Evolutionary conservation across 2,888 invertebrate genomes (phyloP).

Genomic region (Sympetrum striolatum): DNA sequence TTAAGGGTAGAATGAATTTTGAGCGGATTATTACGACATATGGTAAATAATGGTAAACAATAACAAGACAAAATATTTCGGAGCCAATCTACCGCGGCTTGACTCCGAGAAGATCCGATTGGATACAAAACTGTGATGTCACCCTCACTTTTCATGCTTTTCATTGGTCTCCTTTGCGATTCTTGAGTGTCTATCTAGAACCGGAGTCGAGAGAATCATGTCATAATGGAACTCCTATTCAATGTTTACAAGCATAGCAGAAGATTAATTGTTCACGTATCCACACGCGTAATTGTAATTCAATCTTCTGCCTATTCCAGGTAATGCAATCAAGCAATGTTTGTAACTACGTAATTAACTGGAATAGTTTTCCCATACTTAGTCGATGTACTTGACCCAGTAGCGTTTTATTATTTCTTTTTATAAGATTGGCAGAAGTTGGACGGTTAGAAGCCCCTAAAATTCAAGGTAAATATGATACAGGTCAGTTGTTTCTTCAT

Average conservation of each 20-base stretch:
- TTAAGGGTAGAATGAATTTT: not conserved
- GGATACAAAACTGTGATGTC: not conserved
- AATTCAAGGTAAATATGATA: conserved; percentile 88
- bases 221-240: conserved; percentile 31
- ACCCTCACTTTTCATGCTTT: conserved; percentile 18
- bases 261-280: conserved; percentile 17
- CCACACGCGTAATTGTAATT: not conserved
- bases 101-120: not conserved
- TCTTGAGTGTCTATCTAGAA: conserved; percentile 12
- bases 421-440: conserved; percentile 86
- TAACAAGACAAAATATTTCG: not conserved
- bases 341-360: not conserved
- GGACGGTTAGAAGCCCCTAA: conserved; percentile 89
- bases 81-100: conserved; percentile 27
- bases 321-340: not conserved
- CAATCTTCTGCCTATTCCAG: not conserved
- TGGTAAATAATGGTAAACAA: not conserved
- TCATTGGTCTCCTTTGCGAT: conserved; percentile 22
- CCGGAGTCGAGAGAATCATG: not conserved
- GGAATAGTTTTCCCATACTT: not conserved
- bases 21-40: too few relatives aligned
- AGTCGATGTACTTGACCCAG: not conserved
- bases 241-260: conserved; percentile 37
- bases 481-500: conserved; percentile 95
- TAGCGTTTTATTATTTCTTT: conserved; percentile 44